A percentile compares a stretch with the other conserved stretches of the same genome.
Evolutionary conservation across 1,140 invertebrate genomes (phyloP).

Genomic region (Sitobion miscanthi): DNA sequence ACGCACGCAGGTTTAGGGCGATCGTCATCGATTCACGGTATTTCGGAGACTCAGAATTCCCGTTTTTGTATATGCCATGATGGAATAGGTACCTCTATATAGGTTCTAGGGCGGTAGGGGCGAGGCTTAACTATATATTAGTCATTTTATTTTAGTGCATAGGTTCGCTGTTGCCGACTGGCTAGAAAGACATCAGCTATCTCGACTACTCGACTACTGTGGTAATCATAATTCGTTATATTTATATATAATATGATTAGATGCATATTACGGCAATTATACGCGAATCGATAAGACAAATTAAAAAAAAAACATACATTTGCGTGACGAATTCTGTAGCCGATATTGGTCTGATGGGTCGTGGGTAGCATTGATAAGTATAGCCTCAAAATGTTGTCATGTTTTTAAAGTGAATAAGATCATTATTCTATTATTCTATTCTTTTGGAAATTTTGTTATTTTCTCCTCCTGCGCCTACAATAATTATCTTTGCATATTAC

Average conservation of each 20-base stretch:
- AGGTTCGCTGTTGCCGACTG: no score
- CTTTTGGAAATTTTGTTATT: neutral
- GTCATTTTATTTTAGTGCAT: no score
- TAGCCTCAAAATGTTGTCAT: neutral
- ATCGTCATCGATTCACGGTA: neutral
- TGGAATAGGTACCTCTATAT: neutral
- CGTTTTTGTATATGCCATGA: neutral
- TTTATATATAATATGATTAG: no score
- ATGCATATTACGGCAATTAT: no score
- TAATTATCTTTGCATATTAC: neutral
- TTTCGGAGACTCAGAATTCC: neutral
- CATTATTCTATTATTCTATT: neutral
- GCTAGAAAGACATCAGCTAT: no score
- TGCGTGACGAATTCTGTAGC: no score
- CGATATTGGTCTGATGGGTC: neutral
- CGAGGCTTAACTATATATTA: no score
- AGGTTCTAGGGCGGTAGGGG: no score
- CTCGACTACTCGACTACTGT: no score
- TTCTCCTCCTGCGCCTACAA: neutral
- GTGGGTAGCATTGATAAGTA: neutral
- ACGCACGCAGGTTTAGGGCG: neutral
- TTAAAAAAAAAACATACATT: no score
- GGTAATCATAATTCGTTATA: no score
- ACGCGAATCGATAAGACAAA: no score
- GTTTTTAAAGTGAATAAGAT: neutral